Percentiles rank a stretch among this genome's conserved stretches.
Conservation (phyloP, 2,113 vertebrate species). For the Thryonomys swinderianus region DNA sequence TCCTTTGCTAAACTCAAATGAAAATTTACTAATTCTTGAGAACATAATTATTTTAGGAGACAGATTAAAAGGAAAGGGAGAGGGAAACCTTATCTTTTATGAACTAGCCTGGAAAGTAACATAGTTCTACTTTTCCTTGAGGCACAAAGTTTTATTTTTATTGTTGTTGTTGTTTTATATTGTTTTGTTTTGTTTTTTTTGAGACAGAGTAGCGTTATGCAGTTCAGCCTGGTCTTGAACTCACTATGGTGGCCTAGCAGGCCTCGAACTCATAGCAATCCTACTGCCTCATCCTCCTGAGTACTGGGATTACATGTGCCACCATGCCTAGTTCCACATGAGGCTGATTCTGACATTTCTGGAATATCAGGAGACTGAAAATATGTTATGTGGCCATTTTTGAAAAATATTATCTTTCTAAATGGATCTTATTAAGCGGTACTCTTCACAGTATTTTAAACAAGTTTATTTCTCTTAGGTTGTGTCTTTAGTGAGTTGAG, state of each 20-base stretch:
- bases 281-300: no score
- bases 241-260: no score
- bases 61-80: not conserved
- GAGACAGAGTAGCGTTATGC: no score
- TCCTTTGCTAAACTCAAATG: not conserved
- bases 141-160: not conserved
- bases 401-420: not conserved
- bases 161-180: no score
- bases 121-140: not conserved
- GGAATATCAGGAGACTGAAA: not conserved
- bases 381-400: not conserved
- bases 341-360: not conserved
- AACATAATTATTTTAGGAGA: not conserved
- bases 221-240: no score
- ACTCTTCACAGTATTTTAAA: no score
- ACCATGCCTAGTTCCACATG: not conserved
- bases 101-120: not conserved
- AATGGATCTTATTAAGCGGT: not conserved
- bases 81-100: not conserved
- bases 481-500: no score
- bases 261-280: no score
- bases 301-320: no score
- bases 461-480: no score
- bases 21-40: not conserved
- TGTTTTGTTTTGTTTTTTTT: no score